phyloP scores from a whole-genome alignment of 37 sponge, comb jelly and placozoan genomes.

The Halisarca cf. caerulea region DNA sequence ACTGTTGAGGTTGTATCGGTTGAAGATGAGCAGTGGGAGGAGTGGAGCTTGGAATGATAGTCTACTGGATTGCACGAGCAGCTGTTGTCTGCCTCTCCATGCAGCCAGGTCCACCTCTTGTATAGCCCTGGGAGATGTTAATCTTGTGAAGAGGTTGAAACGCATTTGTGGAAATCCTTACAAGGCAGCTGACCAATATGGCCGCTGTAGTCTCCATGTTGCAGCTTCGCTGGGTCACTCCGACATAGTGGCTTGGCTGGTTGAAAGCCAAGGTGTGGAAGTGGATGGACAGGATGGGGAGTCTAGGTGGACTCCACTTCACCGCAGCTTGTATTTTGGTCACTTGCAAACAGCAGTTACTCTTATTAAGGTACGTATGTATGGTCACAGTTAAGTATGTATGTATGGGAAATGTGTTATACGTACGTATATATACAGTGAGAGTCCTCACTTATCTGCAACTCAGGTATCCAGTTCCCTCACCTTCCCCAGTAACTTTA shows the following conservation, averaged over 20 bases:
- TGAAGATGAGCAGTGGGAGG: neutral
- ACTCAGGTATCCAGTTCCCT: too few relatives aligned
- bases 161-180: slow-evolving; percentile 62
- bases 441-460: too few relatives aligned
- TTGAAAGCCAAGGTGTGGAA: slow-evolving; percentile 21
- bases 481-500: too few relatives aligned
- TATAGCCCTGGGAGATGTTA: slow-evolving; percentile 55
- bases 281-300: slow-evolving; percentile 47
- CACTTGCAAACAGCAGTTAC: slow-evolving; percentile 44
- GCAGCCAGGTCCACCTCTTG: slow-evolving; percentile 20
- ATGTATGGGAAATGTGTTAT: too few relatives aligned
- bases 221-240: slow-evolving; percentile 62
- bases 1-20: neutral
- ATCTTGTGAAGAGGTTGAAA: slow-evolving; percentile 54
- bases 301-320: slow-evolving; percentile 71
- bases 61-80: slow-evolving; percentile 41
- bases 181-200: slow-evolving; percentile 33
- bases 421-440: too few relatives aligned
- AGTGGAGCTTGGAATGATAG: too few relatives aligned
- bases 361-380: slow-evolving; percentile 60
- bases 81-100: slow-evolving; percentile 43
- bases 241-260: slow-evolving; percentile 53
- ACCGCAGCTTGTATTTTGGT: slow-evolving; percentile 70
- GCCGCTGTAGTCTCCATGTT: slow-evolving; percentile 68
- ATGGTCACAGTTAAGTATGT: too few relatives aligned